A percentile compares a stretch with the other conserved stretches of the same genome.
These are phyloP conservation scores for Mercenaria mercenaria DNA, from an alignment of 1,140 invertebrate genomes.

Conservation along the genomic window DNA sequence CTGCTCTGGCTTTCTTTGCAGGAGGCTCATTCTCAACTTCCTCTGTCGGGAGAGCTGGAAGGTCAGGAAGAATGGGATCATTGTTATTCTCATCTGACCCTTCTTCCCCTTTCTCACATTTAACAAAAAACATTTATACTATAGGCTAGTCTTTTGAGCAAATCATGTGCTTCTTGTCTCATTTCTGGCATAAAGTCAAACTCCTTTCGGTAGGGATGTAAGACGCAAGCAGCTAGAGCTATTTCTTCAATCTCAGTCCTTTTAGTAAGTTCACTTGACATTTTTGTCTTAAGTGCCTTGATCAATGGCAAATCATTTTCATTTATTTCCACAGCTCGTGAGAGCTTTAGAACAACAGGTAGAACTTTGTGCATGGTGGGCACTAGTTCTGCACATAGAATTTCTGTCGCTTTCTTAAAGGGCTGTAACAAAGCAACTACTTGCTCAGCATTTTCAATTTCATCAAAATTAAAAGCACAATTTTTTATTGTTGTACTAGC, in stretches of 20 bases:
- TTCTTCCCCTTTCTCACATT: neutral
- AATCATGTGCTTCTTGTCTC: neutral
- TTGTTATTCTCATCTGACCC: neutral
- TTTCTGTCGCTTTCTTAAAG: slow-evolving; percentile 45
- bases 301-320: slow-evolving; percentile 5
- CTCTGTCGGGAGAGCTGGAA: neutral
- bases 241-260: no score
- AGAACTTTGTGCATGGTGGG: slow-evolving; percentile 63
- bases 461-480: slow-evolving; percentile 38
- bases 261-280: neutral
- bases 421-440: slow-evolving; percentile 31
- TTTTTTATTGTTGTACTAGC: slow-evolving; percentile 26
- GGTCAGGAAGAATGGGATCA: neutral
- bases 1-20: neutral
- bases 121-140: neutral
- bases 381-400: slow-evolving; percentile 21
- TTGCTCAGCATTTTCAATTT: slow-evolving; percentile 18
- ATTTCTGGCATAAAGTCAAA: slow-evolving; percentile 1
- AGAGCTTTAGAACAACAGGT: slow-evolving; percentile 30
- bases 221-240: neutral
- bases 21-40: neutral
- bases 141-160: neutral
- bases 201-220: neutral
- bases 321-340: neutral
- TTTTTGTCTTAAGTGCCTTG: neutral